These are phyloP conservation scores for Felis chaus DNA, from an alignment of 2,113 vertebrate genomes.

Conservation along the genomic window DNA sequence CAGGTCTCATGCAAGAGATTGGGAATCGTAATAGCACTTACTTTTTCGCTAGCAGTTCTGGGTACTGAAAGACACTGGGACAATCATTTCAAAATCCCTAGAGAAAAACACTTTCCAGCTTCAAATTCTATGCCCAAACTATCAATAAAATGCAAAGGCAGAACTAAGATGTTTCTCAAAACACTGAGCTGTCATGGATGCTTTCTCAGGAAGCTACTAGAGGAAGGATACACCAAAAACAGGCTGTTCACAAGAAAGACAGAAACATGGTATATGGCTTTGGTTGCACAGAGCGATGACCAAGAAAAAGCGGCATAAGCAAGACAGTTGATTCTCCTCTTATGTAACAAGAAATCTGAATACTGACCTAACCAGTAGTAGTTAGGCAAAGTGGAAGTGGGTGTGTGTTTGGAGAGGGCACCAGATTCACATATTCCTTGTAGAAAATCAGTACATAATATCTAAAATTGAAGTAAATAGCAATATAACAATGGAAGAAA, in stretches of 20 bases:
- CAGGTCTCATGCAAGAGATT: background rate
- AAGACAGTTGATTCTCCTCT: background rate
- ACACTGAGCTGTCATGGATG: background rate
- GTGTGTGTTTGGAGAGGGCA: background rate
- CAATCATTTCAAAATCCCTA: background rate
- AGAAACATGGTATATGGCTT: background rate
- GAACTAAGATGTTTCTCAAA: slow-evolving; percentile 36
- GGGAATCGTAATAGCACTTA: background rate
- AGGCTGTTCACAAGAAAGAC: background rate
- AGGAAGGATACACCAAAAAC: background rate
- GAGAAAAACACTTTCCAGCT: background rate
- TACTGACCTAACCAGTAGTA: background rate
- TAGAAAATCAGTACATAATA: background rate
- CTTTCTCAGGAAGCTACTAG: background rate
- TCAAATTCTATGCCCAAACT: background rate
- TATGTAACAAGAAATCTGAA: background rate
- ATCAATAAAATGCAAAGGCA: background rate
- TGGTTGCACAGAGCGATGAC: background rate
- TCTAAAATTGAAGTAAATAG: background rate
- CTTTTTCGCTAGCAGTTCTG: background rate
- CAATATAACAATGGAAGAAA: background rate
- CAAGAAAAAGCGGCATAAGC: background rate
- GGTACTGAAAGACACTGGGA: background rate
- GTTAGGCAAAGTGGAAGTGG: background rate
- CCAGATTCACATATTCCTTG: background rate